A percentile compares a stretch with the other conserved stretches of the same genome.
phyloP scores from a whole-genome alignment of 2,797 vertebrate genomes.

The Pelodytes ibericus region DNA sequence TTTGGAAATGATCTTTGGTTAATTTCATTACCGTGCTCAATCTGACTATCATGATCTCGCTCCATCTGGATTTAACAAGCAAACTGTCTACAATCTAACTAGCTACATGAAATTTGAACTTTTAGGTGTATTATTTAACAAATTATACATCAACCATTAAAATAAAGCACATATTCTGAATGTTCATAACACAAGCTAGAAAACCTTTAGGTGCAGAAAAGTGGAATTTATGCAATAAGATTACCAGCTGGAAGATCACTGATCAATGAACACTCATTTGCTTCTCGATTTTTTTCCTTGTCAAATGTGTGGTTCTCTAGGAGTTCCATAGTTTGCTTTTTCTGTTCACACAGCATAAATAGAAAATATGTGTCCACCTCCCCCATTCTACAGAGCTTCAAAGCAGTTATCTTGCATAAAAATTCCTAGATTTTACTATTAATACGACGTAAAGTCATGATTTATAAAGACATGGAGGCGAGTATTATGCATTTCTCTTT shows the following conservation, averaged over 20 bases:
- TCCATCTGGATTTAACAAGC: constrained; percentile 25
- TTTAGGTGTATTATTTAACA: constrained; percentile 29
- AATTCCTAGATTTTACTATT: too few relatives aligned
- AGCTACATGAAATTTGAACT: background rate
- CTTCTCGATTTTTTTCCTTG: background rate
- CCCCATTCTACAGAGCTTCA: too few relatives aligned
- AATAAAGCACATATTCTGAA: too few relatives aligned
- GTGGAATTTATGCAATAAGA: background rate
- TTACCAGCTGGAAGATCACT: background rate
- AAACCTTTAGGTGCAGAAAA: background rate
- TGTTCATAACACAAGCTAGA: too few relatives aligned
- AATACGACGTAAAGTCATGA: too few relatives aligned
- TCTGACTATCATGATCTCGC: background rate
- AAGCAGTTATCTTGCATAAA: too few relatives aligned
- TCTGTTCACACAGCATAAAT: too few relatives aligned
- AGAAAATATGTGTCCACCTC: too few relatives aligned
- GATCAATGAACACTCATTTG: background rate
- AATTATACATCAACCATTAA: constrained; percentile 42
- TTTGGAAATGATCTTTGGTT: background rate
- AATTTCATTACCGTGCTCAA: background rate
- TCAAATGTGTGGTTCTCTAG: too few relatives aligned
- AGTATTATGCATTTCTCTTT: too few relatives aligned
- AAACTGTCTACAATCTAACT: constrained; percentile 1
- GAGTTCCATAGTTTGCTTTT: too few relatives aligned
- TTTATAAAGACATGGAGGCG: too few relatives aligned